Conservation (phyloP, 2,113 vertebrate species). For the Channa argus region DNA sequence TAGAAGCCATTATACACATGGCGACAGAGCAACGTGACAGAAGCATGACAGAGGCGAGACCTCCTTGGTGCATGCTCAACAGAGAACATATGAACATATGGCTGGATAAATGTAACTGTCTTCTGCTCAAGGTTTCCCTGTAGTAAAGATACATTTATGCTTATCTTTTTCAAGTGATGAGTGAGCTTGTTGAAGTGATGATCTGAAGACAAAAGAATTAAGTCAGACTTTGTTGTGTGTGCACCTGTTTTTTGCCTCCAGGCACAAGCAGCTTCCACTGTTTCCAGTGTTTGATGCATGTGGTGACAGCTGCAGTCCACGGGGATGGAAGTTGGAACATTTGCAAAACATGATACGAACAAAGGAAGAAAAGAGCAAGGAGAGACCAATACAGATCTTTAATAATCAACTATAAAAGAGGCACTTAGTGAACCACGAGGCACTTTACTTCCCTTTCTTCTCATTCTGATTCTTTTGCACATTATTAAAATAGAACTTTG, state of each 20-base stretch:
- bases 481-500: constrained; percentile 97
- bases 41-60: constrained; percentile 16
- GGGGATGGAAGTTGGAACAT: constrained; percentile 62
- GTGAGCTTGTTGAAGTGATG: constrained; percentile 51
- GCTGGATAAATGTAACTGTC: constrained; percentile 62
- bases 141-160: constrained; percentile 55
- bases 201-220: constrained; percentile 44
- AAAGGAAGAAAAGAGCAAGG: constrained; percentile 67
- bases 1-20: constrained; percentile 99
- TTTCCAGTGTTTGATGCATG: constrained; percentile 63
- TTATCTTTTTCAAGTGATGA: constrained; percentile 52
- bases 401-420: constrained; percentile 87
- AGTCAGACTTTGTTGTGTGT: constrained; percentile 62
- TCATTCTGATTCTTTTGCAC: constrained; percentile 87
- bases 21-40: constrained; percentile 88
- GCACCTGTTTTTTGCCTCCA: constrained; percentile 73
- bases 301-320: constrained; percentile 72
- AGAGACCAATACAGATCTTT: constrained; percentile 83
- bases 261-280: constrained; percentile 54
- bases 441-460: constrained; percentile 84
- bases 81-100: constrained; percentile 25
- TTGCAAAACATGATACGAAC: constrained; percentile 59
- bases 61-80: constrained; percentile 8
- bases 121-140: constrained; percentile 47
- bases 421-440: constrained; percentile 87